These are phyloP conservation scores for Melierax canorus DNA, from an alignment of 2,113 vertebrate species.

Conservation along the genomic window DNA sequence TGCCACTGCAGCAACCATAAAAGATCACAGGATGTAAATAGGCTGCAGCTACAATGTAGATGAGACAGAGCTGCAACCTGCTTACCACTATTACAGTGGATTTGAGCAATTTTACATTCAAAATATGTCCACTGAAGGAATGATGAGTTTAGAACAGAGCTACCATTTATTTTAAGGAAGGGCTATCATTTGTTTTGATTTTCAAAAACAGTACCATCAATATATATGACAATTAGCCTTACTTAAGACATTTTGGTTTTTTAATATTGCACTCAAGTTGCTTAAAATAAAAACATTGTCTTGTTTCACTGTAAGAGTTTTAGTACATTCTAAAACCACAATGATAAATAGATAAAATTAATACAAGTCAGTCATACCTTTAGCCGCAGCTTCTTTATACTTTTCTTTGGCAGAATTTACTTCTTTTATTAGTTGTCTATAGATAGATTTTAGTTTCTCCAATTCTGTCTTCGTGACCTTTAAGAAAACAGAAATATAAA, in stretches of 20 bases:
- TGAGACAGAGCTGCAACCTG: not conserved
- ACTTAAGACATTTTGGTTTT: not conserved
- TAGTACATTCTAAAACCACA: not conserved
- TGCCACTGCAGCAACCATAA: not conserved
- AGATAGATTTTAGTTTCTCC: slow-evolving; percentile 91
- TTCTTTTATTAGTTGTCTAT: slow-evolving; percentile 92
- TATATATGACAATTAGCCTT: not conserved
- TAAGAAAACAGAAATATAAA: slow-evolving; percentile 14
- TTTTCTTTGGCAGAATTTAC: slow-evolving; percentile 84
- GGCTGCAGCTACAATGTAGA: not conserved
- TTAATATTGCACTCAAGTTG: not conserved
- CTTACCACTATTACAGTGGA: not conserved
- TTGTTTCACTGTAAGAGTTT: not conserved
- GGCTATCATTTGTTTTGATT: not conserved
- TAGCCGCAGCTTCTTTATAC: slow-evolving; percentile 89
- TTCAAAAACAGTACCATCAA: not conserved
- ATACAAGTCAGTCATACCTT: slow-evolving; percentile 78
- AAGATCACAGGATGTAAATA: not conserved
- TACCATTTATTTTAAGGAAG: not conserved
- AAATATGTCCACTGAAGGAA: not conserved
- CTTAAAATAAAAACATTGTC: not conserved
- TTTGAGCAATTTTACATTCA: not conserved
- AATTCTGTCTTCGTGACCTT: slow-evolving; percentile 94
- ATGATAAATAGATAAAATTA: not conserved
- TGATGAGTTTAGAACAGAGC: not conserved